These are phyloP conservation scores for Arvicanthis niloticus DNA, from an alignment of 2,113 vertebrate genomes.

Conservation along the genomic window DNA sequence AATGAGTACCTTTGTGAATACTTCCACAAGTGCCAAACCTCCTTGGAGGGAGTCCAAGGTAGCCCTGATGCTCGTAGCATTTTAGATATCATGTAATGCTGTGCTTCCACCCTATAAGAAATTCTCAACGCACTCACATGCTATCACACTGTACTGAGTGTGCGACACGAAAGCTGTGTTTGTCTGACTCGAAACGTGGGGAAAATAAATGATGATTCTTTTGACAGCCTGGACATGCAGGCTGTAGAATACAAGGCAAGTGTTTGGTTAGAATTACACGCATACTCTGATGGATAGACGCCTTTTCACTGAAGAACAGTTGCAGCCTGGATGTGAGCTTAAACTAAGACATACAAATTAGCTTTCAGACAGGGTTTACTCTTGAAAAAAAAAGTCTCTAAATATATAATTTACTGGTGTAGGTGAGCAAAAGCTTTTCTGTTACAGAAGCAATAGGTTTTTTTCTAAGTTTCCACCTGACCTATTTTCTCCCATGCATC, in stretches of 20 bases:
- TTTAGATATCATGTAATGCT: background rate
- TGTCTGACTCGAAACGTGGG: background rate
- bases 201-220: slow-evolving; percentile 23
- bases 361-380: background rate
- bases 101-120: background rate
- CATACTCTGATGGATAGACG: background rate
- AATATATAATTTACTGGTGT: background rate
- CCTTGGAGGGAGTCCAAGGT: slow-evolving; percentile 9
- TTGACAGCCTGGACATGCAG: background rate
- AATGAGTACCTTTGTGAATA: background rate
- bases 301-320: background rate
- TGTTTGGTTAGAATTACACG: background rate
- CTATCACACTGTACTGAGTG: background rate
- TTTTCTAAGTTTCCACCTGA: background rate
- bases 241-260: background rate
- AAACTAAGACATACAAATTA: background rate
- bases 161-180: background rate
- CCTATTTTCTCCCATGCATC: background rate
- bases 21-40: background rate
- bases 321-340: background rate
- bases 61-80: background rate
- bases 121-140: slow-evolving; percentile 34
- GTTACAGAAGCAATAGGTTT: background rate
- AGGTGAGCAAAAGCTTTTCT: background rate
- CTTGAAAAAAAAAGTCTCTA: background rate